A percentile compares a stretch with the other conserved stretches of the same genome.
Conservation (phyloP, 92 coral and sea anemone species). For the Porites divaricata region DNA sequence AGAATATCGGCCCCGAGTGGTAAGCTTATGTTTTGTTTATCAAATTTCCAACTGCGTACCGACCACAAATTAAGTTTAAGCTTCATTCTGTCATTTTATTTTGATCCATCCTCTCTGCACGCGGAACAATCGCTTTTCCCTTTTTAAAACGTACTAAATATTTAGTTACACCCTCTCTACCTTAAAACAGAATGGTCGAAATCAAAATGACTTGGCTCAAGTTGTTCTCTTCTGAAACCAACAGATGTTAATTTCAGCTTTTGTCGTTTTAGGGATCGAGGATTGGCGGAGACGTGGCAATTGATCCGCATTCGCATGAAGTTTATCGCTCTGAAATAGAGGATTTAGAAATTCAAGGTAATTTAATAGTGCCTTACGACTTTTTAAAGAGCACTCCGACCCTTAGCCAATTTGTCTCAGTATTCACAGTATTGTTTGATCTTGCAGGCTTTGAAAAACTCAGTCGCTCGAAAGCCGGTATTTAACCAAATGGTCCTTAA, state of each 20-base stretch:
- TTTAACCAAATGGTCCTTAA: neutral
- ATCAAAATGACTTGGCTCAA: neutral
- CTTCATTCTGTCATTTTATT: neutral
- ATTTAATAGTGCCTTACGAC: neutral
- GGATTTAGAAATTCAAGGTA: conserved; percentile 86
- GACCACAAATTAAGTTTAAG: neutral
- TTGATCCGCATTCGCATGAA: conserved; percentile 78
- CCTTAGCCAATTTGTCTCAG: neutral
- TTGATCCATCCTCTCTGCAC: neutral
- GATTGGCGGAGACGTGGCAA: conserved; percentile 46
- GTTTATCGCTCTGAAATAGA: conserved; percentile 66
- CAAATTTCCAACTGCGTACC: conserved; percentile 33
- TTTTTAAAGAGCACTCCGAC: neutral
- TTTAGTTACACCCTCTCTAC: neutral
- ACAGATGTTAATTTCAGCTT: conserved; percentile 23
- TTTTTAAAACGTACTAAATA: neutral
- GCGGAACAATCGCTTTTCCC: neutral
- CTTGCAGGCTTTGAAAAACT: neutral
- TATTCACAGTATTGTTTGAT: neutral
- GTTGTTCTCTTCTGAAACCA: conserved; percentile 6
- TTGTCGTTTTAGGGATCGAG: conserved; percentile 49
- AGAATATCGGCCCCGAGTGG: conserved; percentile 54
- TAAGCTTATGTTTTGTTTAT: conserved; percentile 23
- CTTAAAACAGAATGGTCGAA: neutral
- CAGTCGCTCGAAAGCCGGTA: neutral